phyloP scores from a whole-genome alignment of 1,140 invertebrate genomes.

The Nephotettix cincticeps region DNA sequence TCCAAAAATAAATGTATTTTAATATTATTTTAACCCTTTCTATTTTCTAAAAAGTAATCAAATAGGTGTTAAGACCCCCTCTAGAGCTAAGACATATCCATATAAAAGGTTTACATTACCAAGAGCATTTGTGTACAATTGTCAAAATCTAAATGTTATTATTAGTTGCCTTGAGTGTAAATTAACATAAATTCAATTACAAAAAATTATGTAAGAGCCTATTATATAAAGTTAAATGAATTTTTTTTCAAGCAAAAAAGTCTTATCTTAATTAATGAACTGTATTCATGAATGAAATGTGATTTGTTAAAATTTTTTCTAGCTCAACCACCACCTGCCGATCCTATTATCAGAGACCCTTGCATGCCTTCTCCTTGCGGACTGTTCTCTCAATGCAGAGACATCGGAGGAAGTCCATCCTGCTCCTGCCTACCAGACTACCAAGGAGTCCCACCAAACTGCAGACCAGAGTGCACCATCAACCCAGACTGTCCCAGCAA shows the following conservation, averaged over 20 bases:
- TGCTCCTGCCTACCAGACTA: constrained; percentile 57
- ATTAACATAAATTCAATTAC: no score
- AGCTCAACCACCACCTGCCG: constrained; percentile 51
- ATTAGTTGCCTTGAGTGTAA: no score
- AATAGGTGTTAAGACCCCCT: no score
- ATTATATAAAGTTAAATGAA: background rate
- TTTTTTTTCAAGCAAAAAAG: background rate
- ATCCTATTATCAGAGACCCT: constrained; percentile 52
- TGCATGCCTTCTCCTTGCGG: constrained; percentile 57
- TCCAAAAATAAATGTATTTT: no score
- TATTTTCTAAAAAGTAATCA: no score
- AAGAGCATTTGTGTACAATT: no score
- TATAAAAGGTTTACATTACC: no score
- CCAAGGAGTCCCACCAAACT: constrained; percentile 65
- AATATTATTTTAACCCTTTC: no score
- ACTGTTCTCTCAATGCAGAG: constrained; percentile 55
- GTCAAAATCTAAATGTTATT: no score
- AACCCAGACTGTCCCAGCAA: constrained; percentile 69
- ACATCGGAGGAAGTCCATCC: constrained; percentile 50
- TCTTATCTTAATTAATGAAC: background rate
- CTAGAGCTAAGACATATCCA: no score
- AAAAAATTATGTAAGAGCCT: no score
- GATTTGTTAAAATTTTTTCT: constrained; percentile 48
- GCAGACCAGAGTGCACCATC: constrained; percentile 67
- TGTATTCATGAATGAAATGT: background rate